A percentile compares a stretch with the other conserved stretches of the same genome.
These are phyloP conservation scores for Apodemia zela DNA, from an alignment of 2,888 invertebrate species.

Conservation along the genomic window DNA sequence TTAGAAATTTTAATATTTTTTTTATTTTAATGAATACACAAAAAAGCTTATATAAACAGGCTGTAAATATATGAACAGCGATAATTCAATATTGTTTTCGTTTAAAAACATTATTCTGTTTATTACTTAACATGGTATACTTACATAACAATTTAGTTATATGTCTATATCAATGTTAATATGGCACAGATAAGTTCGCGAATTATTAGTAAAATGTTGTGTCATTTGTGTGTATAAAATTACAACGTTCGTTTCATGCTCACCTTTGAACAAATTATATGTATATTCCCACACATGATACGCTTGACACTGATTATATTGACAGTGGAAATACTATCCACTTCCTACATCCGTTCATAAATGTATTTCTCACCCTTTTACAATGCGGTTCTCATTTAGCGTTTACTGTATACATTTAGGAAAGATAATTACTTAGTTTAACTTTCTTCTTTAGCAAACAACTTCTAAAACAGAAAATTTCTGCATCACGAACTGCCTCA, in stretches of 20 bases:
- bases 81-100: too few species aligned
- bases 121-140: too few species aligned
- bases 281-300: constrained; percentile 52
- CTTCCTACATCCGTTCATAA: constrained; percentile 34
- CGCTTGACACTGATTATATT: constrained; percentile 33
- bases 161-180: too few species aligned
- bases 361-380: constrained; percentile 22
- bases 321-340: constrained; percentile 30
- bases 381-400: background rate
- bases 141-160: too few species aligned
- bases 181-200: too few species aligned
- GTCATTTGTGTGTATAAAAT: too few species aligned
- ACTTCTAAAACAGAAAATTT: too few species aligned
- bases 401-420: background rate
- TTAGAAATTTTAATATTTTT: background rate
- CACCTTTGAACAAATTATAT: constrained; percentile 27
- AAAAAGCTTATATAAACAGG: background rate
- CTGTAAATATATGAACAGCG: background rate
- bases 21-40: background rate
- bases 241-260: too few species aligned
- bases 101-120: too few species aligned
- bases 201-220: too few species aligned
- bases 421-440: background rate
- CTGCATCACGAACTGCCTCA: too few species aligned
- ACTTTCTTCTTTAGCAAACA: too few species aligned